Base-by-base conservation (phyloP, 2,797 vertebrate species). In the Lindbergichthys nudifrons region DNA sequence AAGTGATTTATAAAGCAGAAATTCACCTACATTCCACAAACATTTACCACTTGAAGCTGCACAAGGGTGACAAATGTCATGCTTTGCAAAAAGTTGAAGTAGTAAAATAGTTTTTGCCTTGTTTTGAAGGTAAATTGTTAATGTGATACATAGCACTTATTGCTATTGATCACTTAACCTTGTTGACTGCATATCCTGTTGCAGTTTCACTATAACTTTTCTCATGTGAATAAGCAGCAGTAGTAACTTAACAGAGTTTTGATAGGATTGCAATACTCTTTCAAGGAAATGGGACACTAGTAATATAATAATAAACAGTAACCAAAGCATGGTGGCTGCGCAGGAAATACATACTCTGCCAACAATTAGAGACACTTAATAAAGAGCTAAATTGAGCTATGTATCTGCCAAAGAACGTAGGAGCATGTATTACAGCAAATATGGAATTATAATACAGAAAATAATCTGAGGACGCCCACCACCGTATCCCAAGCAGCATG, bases 401-500 rank as follows among this genome's bases (percentile, higher is more conserved):
- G n/a, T n/a, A 18, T 8, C 5, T 0, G 2, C n/a, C 18, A 23
- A n/a, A n/a, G 6, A 51, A 59, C 19, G 14, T 3, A 21, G 48
- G 1, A 5, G 16, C 19, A 70, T 67, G 67, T 65, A 61, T 65
- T 21, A 39, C 16, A 66, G 65, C 11, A 63, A 53, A 52, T 51
- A 23, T 2, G 2, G 21, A 12, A 8, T n/a, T 19, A 41, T 59
- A 19, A 6, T 10, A 63, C 36, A 60, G 16, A 46, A 30, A 70
- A 10, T 9, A 41, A 32, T 30, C 9, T 36, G 9, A 32, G 43
- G 36, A 21, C 0, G 4, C 32, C 56, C 41, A 12, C 6, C 21
- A 41, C 18, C 70, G 54, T 13, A 77, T 52, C 42, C 48, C 15
- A 7, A 65, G 51, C 5, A 69, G 59, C 60, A 50, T 45, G 68